These are phyloP conservation scores for Penaeus japonicus DNA, from an alignment of 1,140 invertebrate genomes.

Conservation along the genomic window DNA sequence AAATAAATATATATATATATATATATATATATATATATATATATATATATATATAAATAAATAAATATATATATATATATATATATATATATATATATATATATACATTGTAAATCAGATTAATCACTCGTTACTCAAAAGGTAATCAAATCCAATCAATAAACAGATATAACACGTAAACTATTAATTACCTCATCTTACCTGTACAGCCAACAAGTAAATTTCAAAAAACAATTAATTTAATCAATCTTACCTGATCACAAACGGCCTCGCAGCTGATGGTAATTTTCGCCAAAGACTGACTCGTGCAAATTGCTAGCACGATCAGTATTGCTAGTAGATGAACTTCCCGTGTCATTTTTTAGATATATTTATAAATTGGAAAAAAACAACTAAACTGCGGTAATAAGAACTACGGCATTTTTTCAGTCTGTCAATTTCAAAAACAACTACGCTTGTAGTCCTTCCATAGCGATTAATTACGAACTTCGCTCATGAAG, in stretches of 20 bases:
- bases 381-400: too few relatives aligned
- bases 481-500: too few relatives aligned
- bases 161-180: neutral
- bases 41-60: constrained; percentile 6
- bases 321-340: too few relatives aligned
- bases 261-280: too few relatives aligned
- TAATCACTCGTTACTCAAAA: neutral
- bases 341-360: too few relatives aligned
- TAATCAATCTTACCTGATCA: too few relatives aligned
- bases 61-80: constrained; percentile 6
- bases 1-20: neutral
- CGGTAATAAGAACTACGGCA: too few relatives aligned
- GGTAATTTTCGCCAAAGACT: too few relatives aligned
- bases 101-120: neutral
- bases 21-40: neutral
- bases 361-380: neutral
- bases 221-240: neutral
- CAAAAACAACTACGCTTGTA: too few relatives aligned
- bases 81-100: neutral
- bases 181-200: neutral
- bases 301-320: too few relatives aligned
- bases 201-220: neutral
- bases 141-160: neutral
- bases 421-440: neutral
- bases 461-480: too few relatives aligned